These are phyloP conservation scores for Meliscaeva auricollis DNA, from an alignment of 2,888 invertebrate species.

Conservation along the genomic window DNA sequence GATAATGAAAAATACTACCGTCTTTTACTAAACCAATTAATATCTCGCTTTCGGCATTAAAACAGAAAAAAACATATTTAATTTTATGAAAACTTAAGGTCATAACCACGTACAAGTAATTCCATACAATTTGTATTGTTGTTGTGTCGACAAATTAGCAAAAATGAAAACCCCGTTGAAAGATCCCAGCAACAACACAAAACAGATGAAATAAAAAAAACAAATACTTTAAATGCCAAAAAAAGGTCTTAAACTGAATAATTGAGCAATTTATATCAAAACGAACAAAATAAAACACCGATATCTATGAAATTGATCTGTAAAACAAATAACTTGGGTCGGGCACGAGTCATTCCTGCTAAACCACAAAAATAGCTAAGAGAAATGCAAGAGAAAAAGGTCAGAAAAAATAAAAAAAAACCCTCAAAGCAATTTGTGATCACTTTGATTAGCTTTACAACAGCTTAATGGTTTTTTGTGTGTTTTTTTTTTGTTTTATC, in stretches of 20 bases:
- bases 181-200: too few species aligned
- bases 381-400: constrained; percentile 33
- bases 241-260: constrained; percentile 10
- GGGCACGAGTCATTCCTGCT: constrained; percentile 60
- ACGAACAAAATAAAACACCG: constrained; percentile 1
- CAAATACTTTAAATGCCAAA: constrained; percentile 14
- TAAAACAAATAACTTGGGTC: constrained; percentile 8
- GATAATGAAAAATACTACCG: constrained; percentile 14
- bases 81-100: constrained; percentile 4
- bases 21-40: too few species aligned
- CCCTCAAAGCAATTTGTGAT: constrained; percentile 17
- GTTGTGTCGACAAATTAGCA: neutral
- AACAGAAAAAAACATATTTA: too few species aligned
- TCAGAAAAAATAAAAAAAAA: constrained; percentile 13
- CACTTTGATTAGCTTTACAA: constrained; percentile 27
- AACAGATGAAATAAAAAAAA: too few species aligned
- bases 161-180: constrained; percentile 4
- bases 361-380: constrained; percentile 12
- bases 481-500: neutral
- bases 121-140: constrained; percentile 8
- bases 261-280: constrained; percentile 46
- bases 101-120: constrained; percentile 11
- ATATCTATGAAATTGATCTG: constrained; percentile 48
- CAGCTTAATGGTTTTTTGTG: constrained; percentile 8
- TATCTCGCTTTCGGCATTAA: neutral